phyloP scores from a whole-genome alignment of 1,140 invertebrate species.

The Propsilocerus akamusi region DNA sequence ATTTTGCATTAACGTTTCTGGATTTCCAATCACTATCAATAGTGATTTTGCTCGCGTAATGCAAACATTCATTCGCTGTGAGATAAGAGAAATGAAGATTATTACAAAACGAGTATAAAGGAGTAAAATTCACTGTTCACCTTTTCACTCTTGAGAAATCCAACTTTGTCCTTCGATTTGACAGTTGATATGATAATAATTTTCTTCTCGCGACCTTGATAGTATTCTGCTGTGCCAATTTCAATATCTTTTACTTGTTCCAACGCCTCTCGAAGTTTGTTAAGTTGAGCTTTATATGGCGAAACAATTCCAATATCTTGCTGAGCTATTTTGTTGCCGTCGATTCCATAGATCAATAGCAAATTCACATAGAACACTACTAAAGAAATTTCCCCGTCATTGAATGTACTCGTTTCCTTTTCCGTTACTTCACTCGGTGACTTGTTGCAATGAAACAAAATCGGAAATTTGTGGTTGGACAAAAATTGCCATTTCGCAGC shows the following conservation, averaged over 20 bases:
- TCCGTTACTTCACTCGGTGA: neutral
- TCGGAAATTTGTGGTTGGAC: conserved; percentile 29
- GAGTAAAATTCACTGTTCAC: too few relatives aligned
- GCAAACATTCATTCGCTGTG: conserved; percentile 72
- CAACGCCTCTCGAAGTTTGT: conserved; percentile 28
- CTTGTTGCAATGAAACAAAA: conserved; percentile 37
- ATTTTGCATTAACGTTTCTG: conserved; percentile 23
- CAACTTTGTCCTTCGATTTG: conserved; percentile 38
- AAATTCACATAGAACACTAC: conserved; percentile 32
- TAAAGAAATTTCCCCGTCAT: conserved; percentile 42
- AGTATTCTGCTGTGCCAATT: conserved; percentile 71
- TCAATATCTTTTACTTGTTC: conserved; percentile 30
- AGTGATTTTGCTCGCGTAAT: conserved; percentile 60
- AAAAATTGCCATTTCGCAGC: conserved; percentile 24
- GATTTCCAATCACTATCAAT: conserved; percentile 66
- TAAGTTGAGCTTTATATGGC: conserved; percentile 56
- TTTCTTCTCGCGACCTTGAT: conserved; percentile 67
- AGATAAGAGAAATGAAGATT: too few relatives aligned
- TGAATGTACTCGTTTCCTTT: conserved; percentile 56
- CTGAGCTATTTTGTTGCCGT: conserved; percentile 26
- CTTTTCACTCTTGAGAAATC: conserved; percentile 50
- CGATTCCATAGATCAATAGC: conserved; percentile 23
- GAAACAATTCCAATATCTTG: conserved; percentile 67
- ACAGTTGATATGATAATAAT: conserved; percentile 70
- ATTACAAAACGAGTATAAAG: too few relatives aligned